Conservation (phyloP, 2,888 invertebrate genomes). For the Octonoba sinensis region DNA sequence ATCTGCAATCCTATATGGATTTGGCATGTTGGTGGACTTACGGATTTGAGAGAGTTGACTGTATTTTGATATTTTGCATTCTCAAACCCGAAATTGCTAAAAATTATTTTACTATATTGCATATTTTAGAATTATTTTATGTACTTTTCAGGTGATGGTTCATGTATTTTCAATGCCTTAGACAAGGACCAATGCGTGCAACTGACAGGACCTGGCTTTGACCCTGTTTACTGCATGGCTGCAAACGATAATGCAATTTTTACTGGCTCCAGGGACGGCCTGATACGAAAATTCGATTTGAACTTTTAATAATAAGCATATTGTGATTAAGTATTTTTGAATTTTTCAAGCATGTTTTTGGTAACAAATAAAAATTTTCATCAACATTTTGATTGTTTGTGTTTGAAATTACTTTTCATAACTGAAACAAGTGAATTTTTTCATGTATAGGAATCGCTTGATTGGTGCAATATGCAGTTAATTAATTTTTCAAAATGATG, state of each 20-base stretch:
- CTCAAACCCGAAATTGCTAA: not conserved
- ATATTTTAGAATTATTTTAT: constrained; percentile 3
- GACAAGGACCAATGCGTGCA: constrained; percentile 73
- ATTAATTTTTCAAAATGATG: no score
- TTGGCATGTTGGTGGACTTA: not conserved
- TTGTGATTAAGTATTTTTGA: not conserved
- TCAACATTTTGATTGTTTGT: no score
- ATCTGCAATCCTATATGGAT: not conserved
- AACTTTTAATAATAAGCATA: not conserved
- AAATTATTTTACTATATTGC: not conserved
- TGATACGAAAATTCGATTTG: constrained; percentile 76
- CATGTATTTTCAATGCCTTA: constrained; percentile 75
- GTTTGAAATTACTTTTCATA: no score
- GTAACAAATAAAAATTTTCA: constrained; percentile 3
- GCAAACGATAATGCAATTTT: constrained; percentile 76
- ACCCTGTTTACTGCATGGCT: constrained; percentile 78
- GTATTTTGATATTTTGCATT: constrained; percentile 4
- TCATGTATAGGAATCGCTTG: no score
- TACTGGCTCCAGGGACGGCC: constrained; percentile 78
- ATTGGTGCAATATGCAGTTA: no score
- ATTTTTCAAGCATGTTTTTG: not conserved
- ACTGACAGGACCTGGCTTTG: constrained; percentile 80
- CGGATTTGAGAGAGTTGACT: not conserved
- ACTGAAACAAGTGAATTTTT: no score
- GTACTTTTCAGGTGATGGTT: constrained; percentile 75